Percentiles rank a stretch among this genome's conserved stretches.
phyloP scores from a whole-genome alignment of 1,140 invertebrate species.

The Anastrepha obliqua region DNA sequence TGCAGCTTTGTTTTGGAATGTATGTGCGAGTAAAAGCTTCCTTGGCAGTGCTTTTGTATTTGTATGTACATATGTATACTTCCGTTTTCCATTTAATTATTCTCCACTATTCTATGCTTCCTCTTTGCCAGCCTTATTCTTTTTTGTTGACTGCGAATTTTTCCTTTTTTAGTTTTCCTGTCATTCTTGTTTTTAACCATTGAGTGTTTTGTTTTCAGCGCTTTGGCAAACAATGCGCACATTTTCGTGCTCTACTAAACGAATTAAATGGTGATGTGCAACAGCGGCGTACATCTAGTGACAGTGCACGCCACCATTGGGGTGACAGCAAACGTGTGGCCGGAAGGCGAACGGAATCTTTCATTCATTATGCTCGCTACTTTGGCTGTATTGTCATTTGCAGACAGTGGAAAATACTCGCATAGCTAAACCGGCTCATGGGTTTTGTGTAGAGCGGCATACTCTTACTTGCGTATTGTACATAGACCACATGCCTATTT shows the following conservation, averaged over 20 bases:
- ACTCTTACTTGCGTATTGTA: no score
- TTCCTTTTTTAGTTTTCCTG: background rate
- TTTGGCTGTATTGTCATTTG: background rate
- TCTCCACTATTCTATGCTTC: background rate
- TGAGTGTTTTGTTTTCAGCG: background rate
- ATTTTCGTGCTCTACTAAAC: conserved; percentile 30
- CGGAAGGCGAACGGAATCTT: background rate
- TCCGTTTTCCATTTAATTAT: conserved; percentile 43
- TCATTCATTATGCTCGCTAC: background rate
- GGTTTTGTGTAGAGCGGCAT: no score
- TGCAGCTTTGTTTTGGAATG: background rate
- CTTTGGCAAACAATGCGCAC: conserved; percentile 21
- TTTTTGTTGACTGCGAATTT: background rate
- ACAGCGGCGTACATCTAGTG: background rate
- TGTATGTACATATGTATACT: background rate
- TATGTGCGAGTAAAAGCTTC: background rate
- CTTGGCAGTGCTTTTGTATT: background rate
- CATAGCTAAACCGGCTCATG: no score
- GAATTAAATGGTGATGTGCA: conserved; percentile 33
- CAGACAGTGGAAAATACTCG: background rate
- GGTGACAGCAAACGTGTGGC: conserved; percentile 15
- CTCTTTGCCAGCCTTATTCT: background rate
- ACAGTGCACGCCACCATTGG: background rate
- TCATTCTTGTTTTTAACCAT: background rate
- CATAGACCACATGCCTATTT: no score